These are phyloP conservation scores for Pocillopora damicornis DNA, from an alignment of 64 coral and sea anemone genomes.

Conservation along the genomic window DNA sequence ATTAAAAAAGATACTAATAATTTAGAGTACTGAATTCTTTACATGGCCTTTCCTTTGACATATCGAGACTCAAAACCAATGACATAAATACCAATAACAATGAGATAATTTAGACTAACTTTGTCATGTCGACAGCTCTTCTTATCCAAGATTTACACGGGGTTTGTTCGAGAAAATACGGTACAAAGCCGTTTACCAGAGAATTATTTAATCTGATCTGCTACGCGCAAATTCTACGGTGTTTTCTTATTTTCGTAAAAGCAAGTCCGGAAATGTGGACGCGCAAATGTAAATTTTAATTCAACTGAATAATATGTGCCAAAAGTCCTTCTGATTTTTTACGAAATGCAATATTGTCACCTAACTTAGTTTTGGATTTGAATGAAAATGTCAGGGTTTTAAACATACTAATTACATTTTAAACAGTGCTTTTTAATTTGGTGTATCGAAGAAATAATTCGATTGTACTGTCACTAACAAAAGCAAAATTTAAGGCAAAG, in stretches of 20 bases:
- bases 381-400: background rate
- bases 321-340: background rate
- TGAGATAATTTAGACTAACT: background rate
- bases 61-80: background rate
- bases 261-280: background rate
- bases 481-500: background rate
- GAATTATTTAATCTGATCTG: background rate
- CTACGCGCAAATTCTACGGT: background rate
- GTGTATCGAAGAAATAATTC: background rate
- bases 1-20: background rate
- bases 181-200: background rate
- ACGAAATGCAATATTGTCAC: slow-evolving; percentile 17
- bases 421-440: background rate
- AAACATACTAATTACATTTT: slow-evolving; percentile 26
- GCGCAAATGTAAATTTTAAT: slow-evolving; percentile 6
- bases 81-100: background rate
- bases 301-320: background rate
- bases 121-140: background rate
- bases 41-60: background rate
- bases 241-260: background rate
- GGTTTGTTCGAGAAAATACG: background rate
- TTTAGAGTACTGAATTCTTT: background rate
- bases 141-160: background rate
- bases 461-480: background rate
- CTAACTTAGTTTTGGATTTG: background rate